A percentile compares a stretch with the other conserved stretches of the same genome.
Evolutionary conservation across 2,797 vertebrate genomes (phyloP).

Genomic region (Gymnothorax javanicus): DNA sequence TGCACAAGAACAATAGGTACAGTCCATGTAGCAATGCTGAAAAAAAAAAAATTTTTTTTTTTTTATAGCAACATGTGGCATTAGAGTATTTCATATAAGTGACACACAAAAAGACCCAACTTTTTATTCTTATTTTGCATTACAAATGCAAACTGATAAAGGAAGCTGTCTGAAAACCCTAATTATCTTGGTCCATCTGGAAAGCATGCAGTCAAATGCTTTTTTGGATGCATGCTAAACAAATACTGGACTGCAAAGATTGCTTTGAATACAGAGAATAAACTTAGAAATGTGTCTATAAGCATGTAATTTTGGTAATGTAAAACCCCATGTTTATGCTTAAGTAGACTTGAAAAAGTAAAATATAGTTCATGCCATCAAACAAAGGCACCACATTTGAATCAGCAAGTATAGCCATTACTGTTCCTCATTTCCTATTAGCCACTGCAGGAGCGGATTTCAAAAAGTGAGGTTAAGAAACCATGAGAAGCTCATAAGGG

Average conservation of each 20-base stretch:
- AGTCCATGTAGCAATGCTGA: neutral
- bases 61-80: too few species aligned
- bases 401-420: constrained; percentile 75
- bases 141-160: too few species aligned
- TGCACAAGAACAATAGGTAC: neutral
- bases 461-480: constrained; percentile 42
- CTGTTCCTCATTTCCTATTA: constrained; percentile 59
- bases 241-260: neutral
- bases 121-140: too few species aligned
- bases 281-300: neutral
- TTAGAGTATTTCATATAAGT: too few species aligned
- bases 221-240: neutral
- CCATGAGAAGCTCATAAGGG: constrained; percentile 44
- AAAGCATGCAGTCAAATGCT: neutral
- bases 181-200: neutral
- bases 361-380: constrained; percentile 54
- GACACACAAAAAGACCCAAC: too few species aligned
- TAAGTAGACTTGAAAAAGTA: neutral
- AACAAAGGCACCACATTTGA: constrained; percentile 76
- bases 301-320: neutral
- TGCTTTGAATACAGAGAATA: neutral
- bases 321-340: neutral
- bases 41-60: neutral
- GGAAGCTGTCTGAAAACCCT: too few species aligned
- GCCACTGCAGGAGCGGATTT: constrained; percentile 43